phyloP scores from a whole-genome alignment of 2,797 vertebrate species.

The Artibeus lituratus region DNA sequence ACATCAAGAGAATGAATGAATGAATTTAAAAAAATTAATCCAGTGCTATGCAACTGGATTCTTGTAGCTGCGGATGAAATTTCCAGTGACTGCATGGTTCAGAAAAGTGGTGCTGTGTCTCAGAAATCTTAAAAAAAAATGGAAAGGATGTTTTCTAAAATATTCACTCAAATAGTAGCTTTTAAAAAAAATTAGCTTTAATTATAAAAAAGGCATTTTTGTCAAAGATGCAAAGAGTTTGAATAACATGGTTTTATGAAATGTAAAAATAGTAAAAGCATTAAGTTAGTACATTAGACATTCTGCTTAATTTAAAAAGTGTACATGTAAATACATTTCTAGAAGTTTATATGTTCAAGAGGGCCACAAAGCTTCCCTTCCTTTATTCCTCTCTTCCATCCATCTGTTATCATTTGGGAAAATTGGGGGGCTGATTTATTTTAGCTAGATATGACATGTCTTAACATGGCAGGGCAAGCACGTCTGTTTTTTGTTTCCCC shows the following conservation, averaged over 20 bases:
- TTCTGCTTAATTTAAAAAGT: constrained; percentile 9
- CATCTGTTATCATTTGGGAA: not conserved
- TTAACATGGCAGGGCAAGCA: not conserved
- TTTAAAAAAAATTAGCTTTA: not conserved
- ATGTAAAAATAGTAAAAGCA: not conserved
- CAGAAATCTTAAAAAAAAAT: constrained; percentile 19
- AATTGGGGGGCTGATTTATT: not conserved
- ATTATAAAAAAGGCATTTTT: constrained; percentile 24
- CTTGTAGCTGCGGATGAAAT: not conserved
- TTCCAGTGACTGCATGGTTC: not conserved
- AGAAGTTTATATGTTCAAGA: not conserved
- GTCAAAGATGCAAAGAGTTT: constrained; percentile 2
- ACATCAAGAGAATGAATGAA: not conserved
- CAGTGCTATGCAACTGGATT: not conserved
- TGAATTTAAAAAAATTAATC: not conserved
- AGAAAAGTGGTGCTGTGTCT: not conserved
- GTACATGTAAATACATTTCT: not conserved
- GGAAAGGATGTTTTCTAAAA: constrained; percentile 10
- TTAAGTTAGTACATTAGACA: constrained; percentile 18
- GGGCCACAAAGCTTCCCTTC: not conserved
- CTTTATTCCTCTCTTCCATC: not conserved
- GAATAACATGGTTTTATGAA: constrained; percentile 25
- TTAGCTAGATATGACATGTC: not conserved
- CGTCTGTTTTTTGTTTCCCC: not conserved
- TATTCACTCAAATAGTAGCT: not conserved